These are phyloP conservation scores for Pomacea canaliculata DNA, from an alignment of 2,888 invertebrate species.

Conservation along the genomic window DNA sequence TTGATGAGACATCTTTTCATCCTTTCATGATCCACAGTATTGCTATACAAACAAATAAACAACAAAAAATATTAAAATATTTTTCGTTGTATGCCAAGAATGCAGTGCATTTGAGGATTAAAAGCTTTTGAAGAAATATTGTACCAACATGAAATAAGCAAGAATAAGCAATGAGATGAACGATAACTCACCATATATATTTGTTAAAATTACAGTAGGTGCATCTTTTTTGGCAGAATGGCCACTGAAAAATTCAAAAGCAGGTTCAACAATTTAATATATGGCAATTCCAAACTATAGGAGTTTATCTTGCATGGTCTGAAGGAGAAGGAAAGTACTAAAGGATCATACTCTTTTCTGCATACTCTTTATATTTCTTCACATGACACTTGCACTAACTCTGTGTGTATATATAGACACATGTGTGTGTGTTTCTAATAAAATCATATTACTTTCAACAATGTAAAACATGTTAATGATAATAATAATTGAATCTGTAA, in stretches of 20 bases:
- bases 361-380: background rate
- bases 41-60: conserved; percentile 40
- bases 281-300: no score
- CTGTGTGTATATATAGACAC: no score
- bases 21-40: conserved; percentile 51
- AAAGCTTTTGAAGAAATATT: no score
- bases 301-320: no score
- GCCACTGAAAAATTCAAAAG: conserved; percentile 56
- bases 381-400: background rate
- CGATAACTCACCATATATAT: conserved; percentile 34
- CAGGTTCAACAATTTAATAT: no score
- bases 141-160: no score
- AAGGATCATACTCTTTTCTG: background rate
- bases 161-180: no score
- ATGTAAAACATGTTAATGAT: no score
- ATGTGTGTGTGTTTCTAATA: background rate
- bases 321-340: background rate
- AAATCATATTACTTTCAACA: no score
- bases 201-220: conserved; percentile 67
- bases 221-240: conserved; percentile 62
- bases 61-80: no score
- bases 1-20: conserved; percentile 53
- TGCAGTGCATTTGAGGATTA: no score
- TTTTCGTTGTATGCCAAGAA: background rate
- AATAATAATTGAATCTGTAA: no score